Evolutionary conservation across 1,140 invertebrate species (phyloP).

Genomic region (Cydia fagiglandana): DNA sequence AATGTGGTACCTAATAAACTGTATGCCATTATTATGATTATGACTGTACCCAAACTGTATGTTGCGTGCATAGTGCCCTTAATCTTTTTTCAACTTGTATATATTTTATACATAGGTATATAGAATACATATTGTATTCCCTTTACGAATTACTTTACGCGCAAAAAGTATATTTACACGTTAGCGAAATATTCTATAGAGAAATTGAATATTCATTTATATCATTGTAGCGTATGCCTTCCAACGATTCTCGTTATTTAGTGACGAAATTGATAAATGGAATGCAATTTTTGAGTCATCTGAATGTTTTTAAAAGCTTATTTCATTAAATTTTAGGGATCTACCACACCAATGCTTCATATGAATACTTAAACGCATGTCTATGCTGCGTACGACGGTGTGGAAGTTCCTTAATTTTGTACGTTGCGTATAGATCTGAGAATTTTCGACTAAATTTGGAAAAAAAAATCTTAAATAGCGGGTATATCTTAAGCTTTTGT

Average conservation of each 20-base stretch:
- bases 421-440: background rate
- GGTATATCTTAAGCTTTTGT: constrained; percentile 59
- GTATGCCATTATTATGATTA: background rate
- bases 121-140: constrained; percentile 25
- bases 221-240: constrained; percentile 15
- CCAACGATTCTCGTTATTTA: background rate
- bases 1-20: background rate
- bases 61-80: constrained; percentile 1
- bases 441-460: constrained; percentile 30
- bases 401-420: background rate
- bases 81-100: constrained; percentile 28
- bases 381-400: background rate
- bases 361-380: background rate
- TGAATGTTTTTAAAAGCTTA: background rate
- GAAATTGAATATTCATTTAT: constrained; percentile 30
- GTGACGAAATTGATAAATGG: background rate
- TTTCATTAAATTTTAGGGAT: background rate
- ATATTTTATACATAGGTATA: constrained; percentile 31
- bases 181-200: constrained; percentile 32
- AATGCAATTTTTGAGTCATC: background rate
- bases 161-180: constrained; percentile 31
- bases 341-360: background rate
- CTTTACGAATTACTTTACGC: constrained; percentile 30
- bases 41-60: constrained; percentile 7
- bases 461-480: constrained; percentile 61